Evolutionary conservation across 2,888 invertebrate species (phyloP), one percentile per base, ranked within the genome.

Genomic region (Taenaris catops): DNA sequence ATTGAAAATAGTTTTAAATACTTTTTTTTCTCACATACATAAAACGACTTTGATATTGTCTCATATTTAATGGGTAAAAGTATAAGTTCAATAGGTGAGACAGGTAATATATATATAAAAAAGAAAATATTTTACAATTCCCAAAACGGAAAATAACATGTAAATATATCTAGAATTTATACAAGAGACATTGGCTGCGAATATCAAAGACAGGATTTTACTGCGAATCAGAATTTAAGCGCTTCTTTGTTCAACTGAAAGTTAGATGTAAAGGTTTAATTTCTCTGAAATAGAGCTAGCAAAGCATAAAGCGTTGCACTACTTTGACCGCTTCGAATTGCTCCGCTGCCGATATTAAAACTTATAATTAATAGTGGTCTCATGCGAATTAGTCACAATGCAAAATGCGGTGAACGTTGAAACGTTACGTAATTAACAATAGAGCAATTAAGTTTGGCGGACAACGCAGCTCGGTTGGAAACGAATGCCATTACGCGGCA

Each of bases 391-490:
- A 64, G 65, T 63, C 65, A 67, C 62, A 63, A 62, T 63, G 55
- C 57, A 43, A 41, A 55, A 51, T 70, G 73, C 52, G 71, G 73
- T 63, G 53, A 57, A 71, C 60, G 68, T 63, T 75, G 76, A 76
- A 81, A 78, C 72, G 81, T 80, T 72, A 74, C 74, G 74, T 79
- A 84, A 86, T 83, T 83, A 84, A 84, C 84, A 86, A 86, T 84
- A 78, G 81, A 75, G 75, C 80, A 86, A 86, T 84, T 86, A 84
- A 83, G 72, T 74, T 72, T 63, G 58, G 63, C 46, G 60, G 62
- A 55, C 60, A 61, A 58, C 67, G 72, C 68, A 69, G 66, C 61
- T 51, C 63, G 58, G 62, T 49, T 62, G 68, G 68, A 80, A 63
- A 76, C 79, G 70, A 74, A 72, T 72, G 68, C 60, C 61, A 69